Evolutionary conservation across 2,797 vertebrate species (phyloP).

Genomic region (Chaenodraco wilsoni): DNA sequence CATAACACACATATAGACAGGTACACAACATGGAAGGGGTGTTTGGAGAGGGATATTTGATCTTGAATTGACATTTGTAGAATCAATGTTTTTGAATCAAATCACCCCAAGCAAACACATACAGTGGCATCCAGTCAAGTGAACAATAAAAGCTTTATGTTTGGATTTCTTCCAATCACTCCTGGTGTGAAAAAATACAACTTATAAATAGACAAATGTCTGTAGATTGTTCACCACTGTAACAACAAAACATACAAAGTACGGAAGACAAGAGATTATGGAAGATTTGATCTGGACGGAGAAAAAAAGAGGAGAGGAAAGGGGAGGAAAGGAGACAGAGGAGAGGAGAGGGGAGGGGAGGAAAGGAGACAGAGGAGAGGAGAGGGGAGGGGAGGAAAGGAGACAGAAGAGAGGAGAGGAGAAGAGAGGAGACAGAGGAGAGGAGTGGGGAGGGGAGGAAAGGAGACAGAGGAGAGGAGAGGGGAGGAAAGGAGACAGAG

Average conservation of each 20-base stretch:
- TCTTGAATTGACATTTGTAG: no score
- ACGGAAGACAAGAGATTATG: slow-evolving; percentile 80
- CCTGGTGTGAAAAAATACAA: slow-evolving; percentile 34
- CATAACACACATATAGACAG: slow-evolving; percentile 72
- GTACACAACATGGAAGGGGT: slow-evolving; percentile 65
- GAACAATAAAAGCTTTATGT: slow-evolving; percentile 19
- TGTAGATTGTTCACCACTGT: slow-evolving; percentile 77
- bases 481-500: no score
- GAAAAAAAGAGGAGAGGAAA: neutral
- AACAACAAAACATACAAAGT: slow-evolving; percentile 65
- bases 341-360: neutral
- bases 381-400: neutral
- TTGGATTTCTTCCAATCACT: slow-evolving; percentile 48
- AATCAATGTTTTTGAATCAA: slow-evolving; percentile 38
- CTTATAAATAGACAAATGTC: slow-evolving; percentile 20
- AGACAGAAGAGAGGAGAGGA: no score
- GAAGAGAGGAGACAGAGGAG: no score
- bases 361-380: neutral
- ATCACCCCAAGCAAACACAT: slow-evolving; percentile 66
- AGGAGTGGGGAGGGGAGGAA: no score
- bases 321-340: neutral
- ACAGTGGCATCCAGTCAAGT: slow-evolving; percentile 74
- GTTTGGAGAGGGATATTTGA: slow-evolving; percentile 60
- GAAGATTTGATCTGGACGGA: slow-evolving; percentile 45
- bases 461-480: no score